Evolutionary conservation across 2,797 vertebrate genomes (phyloP), one percentile per base, ranked within the genome.

Genomic region (Oreochromis grahami): DNA sequence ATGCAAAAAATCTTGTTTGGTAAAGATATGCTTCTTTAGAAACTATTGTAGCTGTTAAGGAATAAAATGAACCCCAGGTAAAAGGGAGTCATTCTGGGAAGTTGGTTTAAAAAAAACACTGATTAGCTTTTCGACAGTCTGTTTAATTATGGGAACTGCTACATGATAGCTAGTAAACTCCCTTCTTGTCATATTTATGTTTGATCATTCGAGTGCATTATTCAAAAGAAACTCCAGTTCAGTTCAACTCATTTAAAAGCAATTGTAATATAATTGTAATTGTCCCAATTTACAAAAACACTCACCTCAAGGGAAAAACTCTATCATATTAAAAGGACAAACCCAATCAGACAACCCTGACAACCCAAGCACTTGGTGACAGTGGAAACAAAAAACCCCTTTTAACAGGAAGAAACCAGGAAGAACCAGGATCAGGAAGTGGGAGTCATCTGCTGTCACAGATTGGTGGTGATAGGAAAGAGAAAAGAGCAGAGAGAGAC

Each of bases 1-100:
- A n/a, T 87, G 85, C 88, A 81, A 89, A 89, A 88, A 48, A 83
- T 83, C 82, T 84, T 85, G 85, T 87, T 76, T 84, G 48, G 53
- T 78, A 80, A 88, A 68, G 82, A 86, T 72, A 78, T 74, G 38
- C 19, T 77, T 36, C 43, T 79, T 78, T 29, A 38, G 77, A 45
- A 84, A 63, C 56, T 83, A 84, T 89, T 88, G 53, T 74, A 85
- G 68, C 43, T 82, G 72, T 84, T 79, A 78, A 52, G 52, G 78
- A 86, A 76, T 77, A 43, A 86, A 87, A 87, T 70, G 43, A 76
- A 50, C 34, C 48, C 13, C 17, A 63, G 50, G 53, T 55, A 55
- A 21, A 6, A 15, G 63, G 56, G 68, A 88, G 48, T 80, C 53
- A 80, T 77, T 74, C 10, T 12, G 11, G 6, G 12, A 80, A 76